Percentiles rank a stretch among this genome's conserved stretches.
phyloP scores from a whole-genome alignment of 2,113 vertebrate genomes.

The Pyxicephalus adspersus region DNA sequence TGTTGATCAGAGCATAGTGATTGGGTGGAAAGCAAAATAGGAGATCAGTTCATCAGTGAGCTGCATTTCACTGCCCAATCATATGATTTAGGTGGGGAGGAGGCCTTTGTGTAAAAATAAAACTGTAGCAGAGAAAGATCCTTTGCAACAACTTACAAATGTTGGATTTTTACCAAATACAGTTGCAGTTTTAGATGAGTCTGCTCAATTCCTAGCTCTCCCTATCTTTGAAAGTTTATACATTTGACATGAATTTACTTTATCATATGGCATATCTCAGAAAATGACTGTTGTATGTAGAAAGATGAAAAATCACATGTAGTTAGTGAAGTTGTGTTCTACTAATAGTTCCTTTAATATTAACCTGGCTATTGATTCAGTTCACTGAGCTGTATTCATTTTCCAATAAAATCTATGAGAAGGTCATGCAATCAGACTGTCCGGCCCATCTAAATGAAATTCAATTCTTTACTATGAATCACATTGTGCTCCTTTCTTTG shows the following conservation, averaged over 20 bases:
- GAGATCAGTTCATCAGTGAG: too few relatives aligned
- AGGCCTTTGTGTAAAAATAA: too few relatives aligned
- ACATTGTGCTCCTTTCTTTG: slow-evolving; percentile 1
- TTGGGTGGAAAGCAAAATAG: too few relatives aligned
- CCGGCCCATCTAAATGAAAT: slow-evolving; percentile 1
- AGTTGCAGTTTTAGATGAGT: too few relatives aligned
- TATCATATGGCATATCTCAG: slow-evolving; percentile 8
- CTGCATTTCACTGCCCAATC: too few relatives aligned
- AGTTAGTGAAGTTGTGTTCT: slow-evolving; percentile 8
- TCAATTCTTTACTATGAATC: slow-evolving; percentile 21
- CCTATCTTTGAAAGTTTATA: background rate
- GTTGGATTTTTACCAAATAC: too few relatives aligned
- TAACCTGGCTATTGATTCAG: slow-evolving; percentile 6
- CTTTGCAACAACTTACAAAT: too few relatives aligned
- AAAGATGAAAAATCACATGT: slow-evolving; percentile 24
- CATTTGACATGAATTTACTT: background rate
- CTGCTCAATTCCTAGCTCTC: too few relatives aligned
- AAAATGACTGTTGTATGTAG: background rate
- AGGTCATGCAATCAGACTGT: background rate
- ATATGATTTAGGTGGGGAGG: too few relatives aligned
- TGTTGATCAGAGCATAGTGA: too few relatives aligned
- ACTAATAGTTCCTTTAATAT: slow-evolving; percentile 32
- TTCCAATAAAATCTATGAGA: slow-evolving; percentile 31
- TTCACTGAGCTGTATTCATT: background rate
- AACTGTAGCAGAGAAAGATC: too few relatives aligned